Conservation (phyloP, 2,888 invertebrate species). For the Idaea biselata region DNA sequence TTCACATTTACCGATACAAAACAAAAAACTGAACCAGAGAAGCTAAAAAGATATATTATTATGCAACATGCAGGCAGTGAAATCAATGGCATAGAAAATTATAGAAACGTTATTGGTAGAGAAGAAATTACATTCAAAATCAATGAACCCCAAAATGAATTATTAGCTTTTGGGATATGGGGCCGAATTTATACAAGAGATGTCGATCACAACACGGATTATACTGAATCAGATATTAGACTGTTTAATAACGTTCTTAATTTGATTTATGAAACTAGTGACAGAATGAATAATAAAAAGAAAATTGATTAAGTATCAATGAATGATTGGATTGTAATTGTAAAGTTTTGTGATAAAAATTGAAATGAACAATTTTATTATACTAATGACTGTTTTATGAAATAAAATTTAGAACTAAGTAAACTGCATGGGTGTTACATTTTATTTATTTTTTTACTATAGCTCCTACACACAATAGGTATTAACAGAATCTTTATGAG, state of each 20-base stretch:
- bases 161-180: slow-evolving; percentile 73
- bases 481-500: not conserved
- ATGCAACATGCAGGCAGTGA: not conserved
- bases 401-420: not conserved
- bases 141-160: slow-evolving; percentile 54
- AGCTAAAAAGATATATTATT: slow-evolving; percentile 1
- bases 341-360: not conserved
- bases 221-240: slow-evolving; percentile 45
- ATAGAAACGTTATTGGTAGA: slow-evolving; percentile 19
- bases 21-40: slow-evolving; percentile 11
- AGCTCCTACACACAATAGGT: not conserved
- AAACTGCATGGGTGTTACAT: not conserved
- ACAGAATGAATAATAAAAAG: not conserved
- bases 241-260: slow-evolving; percentile 50
- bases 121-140: slow-evolving; percentile 47
- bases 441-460: not conserved
- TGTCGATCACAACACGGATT: slow-evolving; percentile 48
- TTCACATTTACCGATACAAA: slow-evolving; percentile 35
- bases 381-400: not conserved
- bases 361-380: not conserved
- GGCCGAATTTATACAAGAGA: slow-evolving; percentile 73
- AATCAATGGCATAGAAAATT: not conserved
- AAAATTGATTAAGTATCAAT: not conserved
- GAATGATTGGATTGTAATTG: not conserved
- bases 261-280: slow-evolving; percentile 42